A percentile compares a stretch with the other conserved stretches of the same genome.
These are phyloP conservation scores for Paraescarpia echinospica DNA, from an alignment of 1,140 invertebrate genomes.

Conservation along the genomic window DNA sequence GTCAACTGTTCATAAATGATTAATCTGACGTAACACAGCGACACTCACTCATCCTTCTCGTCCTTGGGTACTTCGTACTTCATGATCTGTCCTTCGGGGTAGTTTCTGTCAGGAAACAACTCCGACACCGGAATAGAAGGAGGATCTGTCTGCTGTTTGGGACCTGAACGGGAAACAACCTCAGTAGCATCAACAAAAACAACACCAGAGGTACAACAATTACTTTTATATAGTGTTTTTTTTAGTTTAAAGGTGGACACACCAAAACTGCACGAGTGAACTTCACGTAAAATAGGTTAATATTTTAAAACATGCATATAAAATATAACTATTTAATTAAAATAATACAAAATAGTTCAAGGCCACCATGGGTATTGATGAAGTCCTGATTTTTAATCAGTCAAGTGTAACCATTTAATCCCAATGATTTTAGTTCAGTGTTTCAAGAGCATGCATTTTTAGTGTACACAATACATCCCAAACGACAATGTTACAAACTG, in stretches of 20 bases:
- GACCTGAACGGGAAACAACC: conserved; percentile 23
- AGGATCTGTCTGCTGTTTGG: conserved; percentile 74
- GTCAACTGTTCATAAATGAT: neutral
- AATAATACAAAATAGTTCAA: too few species aligned
- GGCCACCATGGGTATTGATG: too few species aligned
- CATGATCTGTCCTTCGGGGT: conserved; percentile 60
- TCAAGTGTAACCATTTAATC: neutral
- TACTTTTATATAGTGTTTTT: too few species aligned
- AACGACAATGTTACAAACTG: neutral
- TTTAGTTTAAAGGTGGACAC: too few species aligned
- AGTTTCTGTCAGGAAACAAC: conserved; percentile 78
- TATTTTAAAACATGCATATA: neutral
- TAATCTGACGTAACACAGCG: neutral
- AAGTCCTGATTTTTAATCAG: neutral
- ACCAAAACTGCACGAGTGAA: too few species aligned
- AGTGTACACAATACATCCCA: neutral
- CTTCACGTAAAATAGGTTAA: neutral
- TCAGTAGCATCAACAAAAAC: neutral
- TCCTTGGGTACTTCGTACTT: conserved; percentile 51
- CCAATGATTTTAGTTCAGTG: neutral
- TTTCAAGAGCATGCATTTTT: neutral
- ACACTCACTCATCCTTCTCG: conserved; percentile 38
- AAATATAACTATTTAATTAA: neutral
- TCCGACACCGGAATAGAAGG: conserved; percentile 84
- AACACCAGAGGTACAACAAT: too few species aligned